Percentiles rank a stretch among this genome's conserved stretches.
Evolutionary conservation across 2,888 invertebrate species (phyloP).

Genomic region (Drosophila vallismaia): DNA sequence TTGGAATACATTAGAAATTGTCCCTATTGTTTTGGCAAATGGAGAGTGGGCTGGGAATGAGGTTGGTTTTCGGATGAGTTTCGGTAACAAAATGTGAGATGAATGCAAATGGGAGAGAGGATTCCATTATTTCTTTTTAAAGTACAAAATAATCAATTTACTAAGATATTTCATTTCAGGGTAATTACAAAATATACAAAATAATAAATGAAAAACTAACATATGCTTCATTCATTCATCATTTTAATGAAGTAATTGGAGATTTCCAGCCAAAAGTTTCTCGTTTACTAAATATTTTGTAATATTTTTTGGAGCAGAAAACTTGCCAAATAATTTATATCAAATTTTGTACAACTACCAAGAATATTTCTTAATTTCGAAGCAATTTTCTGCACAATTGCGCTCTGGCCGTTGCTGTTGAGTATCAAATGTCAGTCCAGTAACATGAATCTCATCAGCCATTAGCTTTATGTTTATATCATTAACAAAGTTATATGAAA

Average conservation of each 20-base stretch:
- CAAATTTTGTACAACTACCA: constrained; percentile 17
- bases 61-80: not conserved
- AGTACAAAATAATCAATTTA: not conserved
- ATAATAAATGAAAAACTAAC: no score
- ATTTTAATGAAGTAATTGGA: no score
- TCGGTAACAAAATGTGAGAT: constrained; percentile 13
- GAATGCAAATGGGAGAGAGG: constrained; percentile 28
- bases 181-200: not conserved
- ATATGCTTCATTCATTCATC: no score
- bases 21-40: constrained; percentile 30
- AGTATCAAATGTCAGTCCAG: constrained; percentile 13
- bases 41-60: not conserved
- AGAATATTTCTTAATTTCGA: constrained; percentile 36
- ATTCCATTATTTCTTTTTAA: not conserved
- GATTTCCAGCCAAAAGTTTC: no score
- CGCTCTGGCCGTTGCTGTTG: constrained; percentile 11
- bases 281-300: no score
- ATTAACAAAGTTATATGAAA: constrained; percentile 46
- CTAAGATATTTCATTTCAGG: not conserved
- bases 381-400: constrained; percentile 39
- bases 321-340: constrained; percentile 9
- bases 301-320: not conserved
- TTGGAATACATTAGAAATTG: constrained; percentile 66
- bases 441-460: constrained; percentile 7
- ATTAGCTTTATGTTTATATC: constrained; percentile 46